These are phyloP conservation scores for Porphyrio hochstetteri DNA, from an alignment of 2,113 vertebrate species.

Conservation along the genomic window DNA sequence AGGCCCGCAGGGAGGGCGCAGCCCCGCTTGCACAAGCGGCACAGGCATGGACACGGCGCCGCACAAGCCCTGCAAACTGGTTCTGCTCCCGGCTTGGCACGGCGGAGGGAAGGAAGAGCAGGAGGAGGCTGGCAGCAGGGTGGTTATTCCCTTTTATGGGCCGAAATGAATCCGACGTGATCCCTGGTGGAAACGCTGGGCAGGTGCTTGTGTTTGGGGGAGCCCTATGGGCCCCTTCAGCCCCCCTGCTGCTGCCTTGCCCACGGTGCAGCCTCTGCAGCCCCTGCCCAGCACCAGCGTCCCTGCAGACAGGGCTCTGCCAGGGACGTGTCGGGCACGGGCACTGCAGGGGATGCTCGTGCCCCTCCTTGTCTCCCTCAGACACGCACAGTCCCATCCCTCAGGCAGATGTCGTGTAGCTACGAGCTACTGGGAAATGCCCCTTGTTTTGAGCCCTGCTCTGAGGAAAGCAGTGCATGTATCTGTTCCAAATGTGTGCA, in stretches of 20 bases:
- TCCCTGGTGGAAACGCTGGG: rapidly evolving
- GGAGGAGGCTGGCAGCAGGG: neutral
- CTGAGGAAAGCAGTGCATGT: neutral
- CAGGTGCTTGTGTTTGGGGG: rapidly evolving
- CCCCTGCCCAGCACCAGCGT: neutral
- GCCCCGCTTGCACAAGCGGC: conserved; percentile 10
- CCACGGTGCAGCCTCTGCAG: too few species aligned
- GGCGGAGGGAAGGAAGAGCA: neutral
- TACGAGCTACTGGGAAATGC: neutral
- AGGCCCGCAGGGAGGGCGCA: neutral
- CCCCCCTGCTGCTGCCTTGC: too few species aligned
- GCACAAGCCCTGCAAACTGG: neutral
- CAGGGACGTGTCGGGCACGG: rapidly evolving
- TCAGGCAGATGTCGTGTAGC: neutral
- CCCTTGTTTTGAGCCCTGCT: neutral
- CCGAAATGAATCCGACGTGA: rapidly evolving
- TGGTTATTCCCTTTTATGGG: neutral
- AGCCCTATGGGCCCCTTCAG: neutral
- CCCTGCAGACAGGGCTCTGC: rapidly evolving
- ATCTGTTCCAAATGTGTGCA: neutral
- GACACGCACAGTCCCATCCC: rapidly evolving
- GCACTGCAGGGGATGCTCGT: neutral
- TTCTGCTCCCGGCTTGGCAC: neutral
- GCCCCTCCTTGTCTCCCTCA: neutral
- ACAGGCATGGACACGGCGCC: neutral